Conservation (phyloP, 2,113 vertebrate genomes). For the Elgaria multicarinata region DNA sequence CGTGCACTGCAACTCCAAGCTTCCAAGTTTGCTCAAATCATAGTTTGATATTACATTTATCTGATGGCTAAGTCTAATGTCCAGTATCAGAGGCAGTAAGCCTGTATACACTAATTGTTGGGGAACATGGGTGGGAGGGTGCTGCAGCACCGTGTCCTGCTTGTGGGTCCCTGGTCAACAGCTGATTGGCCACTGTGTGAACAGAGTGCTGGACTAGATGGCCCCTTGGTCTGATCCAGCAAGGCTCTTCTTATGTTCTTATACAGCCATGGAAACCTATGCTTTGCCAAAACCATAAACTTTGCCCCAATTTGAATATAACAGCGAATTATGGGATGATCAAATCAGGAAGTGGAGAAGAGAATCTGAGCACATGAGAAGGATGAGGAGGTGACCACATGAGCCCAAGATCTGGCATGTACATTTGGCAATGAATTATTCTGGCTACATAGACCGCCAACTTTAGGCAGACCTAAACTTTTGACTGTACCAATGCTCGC, state of each 20-base stretch:
- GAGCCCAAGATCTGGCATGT: not conserved
- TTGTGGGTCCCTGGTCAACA: too few species aligned
- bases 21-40: not conserved
- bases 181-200: too few species aligned
- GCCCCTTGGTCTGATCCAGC: too few species aligned
- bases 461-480: not conserved
- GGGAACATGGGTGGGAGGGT: too few species aligned
- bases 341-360: not conserved
- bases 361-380: not conserved
- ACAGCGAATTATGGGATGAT: not conserved
- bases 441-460: not conserved
- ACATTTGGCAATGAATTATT: not conserved
- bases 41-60: not conserved
- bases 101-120: too few species aligned
- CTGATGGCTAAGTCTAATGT: too few species aligned
- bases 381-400: not conserved
- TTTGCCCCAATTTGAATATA: not conserved
- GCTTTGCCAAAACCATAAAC: not conserved
- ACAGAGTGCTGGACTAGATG: too few species aligned
- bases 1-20: not conserved
- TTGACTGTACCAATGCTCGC: not conserved
- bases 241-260: too few species aligned
- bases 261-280: not conserved
- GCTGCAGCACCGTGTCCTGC: too few species aligned
- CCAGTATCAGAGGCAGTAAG: too few species aligned